Base-by-base conservation (phyloP, 1,140 invertebrate species). In the Zaprionus kolodkinae region DNA sequence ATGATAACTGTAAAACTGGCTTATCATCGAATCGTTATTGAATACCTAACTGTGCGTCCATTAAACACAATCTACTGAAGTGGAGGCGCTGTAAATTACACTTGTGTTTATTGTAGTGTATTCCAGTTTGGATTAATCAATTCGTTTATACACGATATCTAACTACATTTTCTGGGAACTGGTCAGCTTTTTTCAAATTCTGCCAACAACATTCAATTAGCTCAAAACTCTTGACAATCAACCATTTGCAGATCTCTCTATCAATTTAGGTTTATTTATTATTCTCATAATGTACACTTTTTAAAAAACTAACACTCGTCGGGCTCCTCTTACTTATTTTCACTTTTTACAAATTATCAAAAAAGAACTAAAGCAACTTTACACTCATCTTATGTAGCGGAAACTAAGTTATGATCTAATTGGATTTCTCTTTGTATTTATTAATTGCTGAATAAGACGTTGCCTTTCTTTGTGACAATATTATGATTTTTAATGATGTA, bases 331-430 rank as follows among this genome's bases (percentile, higher is more conserved):
- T 69, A 50, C 65, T 38, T 75, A 59, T 61, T 43, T 57, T 72
- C 65, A 67, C 63, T 85, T 77, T 84, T 73, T 85, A 85, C 78
- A 85, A 85, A 85, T 85, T 78, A 85, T 85, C 67, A 74, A 85
- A 84, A 83, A 77, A 81, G 75, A 85, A 85, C 78, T 85, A 85
- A 81, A 85, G 52, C 74, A 78, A 81, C 59, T 81, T 78, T 78
- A 85, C 66, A 81, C 54, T 71, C 54, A 62, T 68, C 69, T 54
- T n/a, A 45, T 45, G 71, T 35, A 78, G 74, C 67, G 71, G 75
- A 85, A 84, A 67, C 59, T 78, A 85, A 63, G 59, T 66, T 85
- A 81, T 75, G 12, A 81, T 75, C 70, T 85, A 78, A 69, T 85
- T 85, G 77, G 77, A 80, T 74, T 84, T 68, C 36, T 57, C 45